Percentiles rank a stretch among this genome's conserved stretches.
These are phyloP conservation scores for Picus viridis DNA, from an alignment of 2,797 vertebrate genomes.

Conservation along the genomic window DNA sequence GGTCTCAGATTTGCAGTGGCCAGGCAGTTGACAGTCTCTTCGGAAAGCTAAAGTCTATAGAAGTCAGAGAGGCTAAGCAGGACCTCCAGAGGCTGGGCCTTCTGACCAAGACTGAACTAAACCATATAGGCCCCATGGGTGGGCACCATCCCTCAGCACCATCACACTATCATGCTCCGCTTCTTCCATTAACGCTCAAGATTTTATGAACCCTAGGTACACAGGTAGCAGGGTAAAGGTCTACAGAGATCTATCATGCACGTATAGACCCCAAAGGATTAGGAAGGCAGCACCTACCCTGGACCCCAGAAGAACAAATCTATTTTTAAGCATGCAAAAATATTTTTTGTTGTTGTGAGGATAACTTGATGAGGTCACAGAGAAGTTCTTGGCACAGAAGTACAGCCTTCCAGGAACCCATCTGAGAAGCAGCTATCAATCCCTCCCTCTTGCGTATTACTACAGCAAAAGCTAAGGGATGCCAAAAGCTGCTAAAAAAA, in stretches of 20 bases:
- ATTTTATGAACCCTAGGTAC: neutral
- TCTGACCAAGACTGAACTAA: neutral
- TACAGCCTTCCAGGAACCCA: slow-evolving; percentile 48
- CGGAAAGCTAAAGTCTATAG: neutral
- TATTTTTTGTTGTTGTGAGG: neutral
- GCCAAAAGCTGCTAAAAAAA: neutral
- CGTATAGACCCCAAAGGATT: neutral
- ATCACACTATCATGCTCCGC: neutral
- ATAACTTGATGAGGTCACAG: slow-evolving; percentile 25
- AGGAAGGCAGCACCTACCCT: neutral
- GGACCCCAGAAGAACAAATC: slow-evolving; percentile 15
- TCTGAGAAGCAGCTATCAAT: slow-evolving; percentile 35
- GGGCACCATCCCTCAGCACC: neutral
- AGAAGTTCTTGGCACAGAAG: slow-evolving; percentile 37
- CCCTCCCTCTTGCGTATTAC: neutral
- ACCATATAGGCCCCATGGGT: neutral
- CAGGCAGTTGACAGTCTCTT: neutral
- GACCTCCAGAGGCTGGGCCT: neutral
- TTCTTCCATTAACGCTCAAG: neutral
- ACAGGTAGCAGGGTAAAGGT: neutral
- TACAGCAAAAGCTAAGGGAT: neutral
- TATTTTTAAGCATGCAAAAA: slow-evolving; percentile 24
- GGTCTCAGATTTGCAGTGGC: neutral
- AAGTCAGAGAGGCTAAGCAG: neutral
- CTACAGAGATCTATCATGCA: neutral